Conservation (phyloP, 2,888 invertebrate species). For the Tortricodes alternella region DNA sequence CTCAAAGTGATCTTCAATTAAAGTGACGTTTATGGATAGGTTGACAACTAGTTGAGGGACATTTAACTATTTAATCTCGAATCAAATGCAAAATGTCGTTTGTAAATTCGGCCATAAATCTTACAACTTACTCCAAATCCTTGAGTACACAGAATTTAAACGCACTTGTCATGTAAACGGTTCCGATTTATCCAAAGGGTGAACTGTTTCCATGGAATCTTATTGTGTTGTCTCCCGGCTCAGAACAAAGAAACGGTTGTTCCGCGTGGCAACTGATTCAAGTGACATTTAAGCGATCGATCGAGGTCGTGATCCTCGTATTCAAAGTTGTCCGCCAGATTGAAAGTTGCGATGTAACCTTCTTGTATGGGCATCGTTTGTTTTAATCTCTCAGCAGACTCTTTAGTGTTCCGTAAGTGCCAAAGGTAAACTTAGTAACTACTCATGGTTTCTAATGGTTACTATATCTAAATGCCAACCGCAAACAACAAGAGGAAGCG, state of each 20-base stretch:
- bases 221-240: constrained; percentile 62
- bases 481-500: too few relatives aligned
- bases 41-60: too few relatives aligned
- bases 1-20: too few relatives aligned
- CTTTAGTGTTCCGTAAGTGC: constrained; percentile 1
- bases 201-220: constrained; percentile 59
- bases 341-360: constrained; percentile 30
- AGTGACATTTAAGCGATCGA: constrained; percentile 77
- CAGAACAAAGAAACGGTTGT: constrained; percentile 67
- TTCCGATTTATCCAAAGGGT: constrained; percentile 55
- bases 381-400: constrained; percentile 9
- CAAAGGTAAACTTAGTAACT: background rate
- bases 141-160: constrained; percentile 32
- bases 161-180: constrained; percentile 45
- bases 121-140: background rate
- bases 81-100: background rate
- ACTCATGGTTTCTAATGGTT: too few relatives aligned
- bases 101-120: constrained; percentile 1
- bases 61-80: background rate
- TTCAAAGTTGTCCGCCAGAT: constrained; percentile 47
- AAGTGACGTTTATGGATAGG: too few relatives aligned
- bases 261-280: constrained; percentile 71
- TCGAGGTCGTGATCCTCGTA: constrained; percentile 66
- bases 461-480: too few relatives aligned
- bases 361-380: constrained; percentile 19